Conservation (phyloP, 2,888 invertebrate genomes). For the Unio delphinus region DNA sequence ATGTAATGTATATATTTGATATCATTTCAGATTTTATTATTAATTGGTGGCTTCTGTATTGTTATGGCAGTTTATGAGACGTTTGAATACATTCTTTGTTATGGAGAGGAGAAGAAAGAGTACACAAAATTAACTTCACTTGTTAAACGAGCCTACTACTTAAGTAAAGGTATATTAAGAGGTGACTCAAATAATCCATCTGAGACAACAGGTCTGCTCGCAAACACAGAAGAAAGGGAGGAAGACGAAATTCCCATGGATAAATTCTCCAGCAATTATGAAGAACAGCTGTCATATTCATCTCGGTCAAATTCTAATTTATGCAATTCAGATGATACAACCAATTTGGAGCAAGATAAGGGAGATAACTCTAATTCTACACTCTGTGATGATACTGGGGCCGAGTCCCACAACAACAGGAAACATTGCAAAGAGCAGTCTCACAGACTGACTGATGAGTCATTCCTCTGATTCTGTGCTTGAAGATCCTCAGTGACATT, state of each 20-base stretch:
- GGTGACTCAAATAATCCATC: background rate
- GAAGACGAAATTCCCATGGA: conserved; percentile 30
- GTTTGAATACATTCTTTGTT: conserved; percentile 65
- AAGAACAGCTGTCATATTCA: background rate
- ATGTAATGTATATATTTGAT: background rate
- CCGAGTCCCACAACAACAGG: no score
- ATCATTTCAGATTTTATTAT: conserved; percentile 54
- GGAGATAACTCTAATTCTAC: no score
- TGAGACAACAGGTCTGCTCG: conserved; percentile 22
- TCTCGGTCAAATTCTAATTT: no score
- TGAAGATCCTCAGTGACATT: no score
- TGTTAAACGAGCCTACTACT: conserved; percentile 24
- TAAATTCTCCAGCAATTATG: conserved; percentile 14
- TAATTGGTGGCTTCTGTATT: conserved; percentile 56
- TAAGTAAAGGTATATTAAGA: conserved; percentile 19
- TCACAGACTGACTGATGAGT: no score
- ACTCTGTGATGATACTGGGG: no score
- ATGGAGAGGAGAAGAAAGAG: conserved; percentile 65
- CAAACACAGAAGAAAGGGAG: background rate
- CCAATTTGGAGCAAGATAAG: no score
- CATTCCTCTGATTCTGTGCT: no score
- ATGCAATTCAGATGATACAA: no score
- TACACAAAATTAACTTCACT: conserved; percentile 31
- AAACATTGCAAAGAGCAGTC: no score
- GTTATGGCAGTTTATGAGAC: conserved; percentile 64